Evolutionary conservation across 2,797 vertebrate species (phyloP).

Genomic region (Rachycentron canadum): DNA sequence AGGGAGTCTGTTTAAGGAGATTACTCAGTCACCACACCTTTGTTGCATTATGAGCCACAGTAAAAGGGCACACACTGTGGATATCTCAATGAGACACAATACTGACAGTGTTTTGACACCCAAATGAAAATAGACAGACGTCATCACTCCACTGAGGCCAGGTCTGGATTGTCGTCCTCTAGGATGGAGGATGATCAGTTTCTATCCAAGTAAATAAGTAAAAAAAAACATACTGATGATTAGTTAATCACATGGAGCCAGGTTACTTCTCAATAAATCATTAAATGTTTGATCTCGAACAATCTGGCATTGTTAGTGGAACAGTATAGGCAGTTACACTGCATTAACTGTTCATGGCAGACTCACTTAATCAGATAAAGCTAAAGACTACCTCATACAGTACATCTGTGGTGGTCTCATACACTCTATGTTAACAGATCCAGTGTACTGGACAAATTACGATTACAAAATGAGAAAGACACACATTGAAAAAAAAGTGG

Average conservation of each 20-base stretch:
- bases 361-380: conserved; percentile 60
- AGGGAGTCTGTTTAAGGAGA: conserved; percentile 77
- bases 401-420: conserved; percentile 25
- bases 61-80: conserved; percentile 68
- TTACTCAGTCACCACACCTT: conserved; percentile 81
- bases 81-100: conserved; percentile 63
- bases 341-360: conserved; percentile 39
- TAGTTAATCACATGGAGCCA: not conserved
- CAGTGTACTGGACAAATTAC: conserved; percentile 53
- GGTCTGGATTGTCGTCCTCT: conserved; percentile 12
- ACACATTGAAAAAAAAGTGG: conserved; percentile 37
- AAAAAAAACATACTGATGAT: no score
- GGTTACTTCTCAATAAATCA: conserved; percentile 6
- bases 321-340: conserved; percentile 25
- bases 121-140: conserved; percentile 43
- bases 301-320: conserved; percentile 18
- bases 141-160: conserved; percentile 8
- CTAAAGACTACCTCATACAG: conserved; percentile 42
- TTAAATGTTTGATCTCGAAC: conserved; percentile 24
- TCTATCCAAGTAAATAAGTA: not conserved
- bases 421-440: conserved; percentile 40
- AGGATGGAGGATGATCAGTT: not conserved
- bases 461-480: conserved; percentile 52
- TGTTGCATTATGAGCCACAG: conserved; percentile 79
- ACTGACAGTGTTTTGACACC: conserved; percentile 60